Percentiles rank a stretch among this genome's conserved stretches.
phyloP scores from a whole-genome alignment of 2,113 vertebrate genomes.

The Callospermophilus lateralis region DNA sequence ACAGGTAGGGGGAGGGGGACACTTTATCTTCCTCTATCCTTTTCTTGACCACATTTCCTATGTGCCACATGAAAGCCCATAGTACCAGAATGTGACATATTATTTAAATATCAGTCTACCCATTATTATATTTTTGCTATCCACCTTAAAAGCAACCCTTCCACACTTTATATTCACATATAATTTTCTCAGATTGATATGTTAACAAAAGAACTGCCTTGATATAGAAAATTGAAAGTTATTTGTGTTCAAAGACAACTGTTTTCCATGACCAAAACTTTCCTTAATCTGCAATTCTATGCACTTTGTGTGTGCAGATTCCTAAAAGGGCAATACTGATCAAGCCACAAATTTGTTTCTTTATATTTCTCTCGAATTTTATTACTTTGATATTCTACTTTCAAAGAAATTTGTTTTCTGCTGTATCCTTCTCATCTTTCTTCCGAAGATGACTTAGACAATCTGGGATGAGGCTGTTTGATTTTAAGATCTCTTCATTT shows the following conservation, averaged over 20 bases:
- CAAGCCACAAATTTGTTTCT: not conserved
- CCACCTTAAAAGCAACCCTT: not conserved
- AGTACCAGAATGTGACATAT: not conserved
- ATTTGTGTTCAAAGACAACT: not conserved
- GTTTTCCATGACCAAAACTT: not conserved
- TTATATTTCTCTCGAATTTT: not conserved
- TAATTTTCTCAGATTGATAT: not conserved
- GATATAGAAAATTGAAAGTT: not conserved
- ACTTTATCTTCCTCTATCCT: not conserved
- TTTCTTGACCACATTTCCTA: not conserved
- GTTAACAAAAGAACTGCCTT: not conserved
- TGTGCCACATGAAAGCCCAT: not conserved
- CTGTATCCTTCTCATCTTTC: not conserved
- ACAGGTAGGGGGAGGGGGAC: rapidly evolving
- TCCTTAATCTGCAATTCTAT: not conserved
- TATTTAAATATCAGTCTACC: not conserved
- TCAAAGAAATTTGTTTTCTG: not conserved
- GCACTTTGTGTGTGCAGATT: not conserved
- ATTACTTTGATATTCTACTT: not conserved
- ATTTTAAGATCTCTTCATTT: not conserved
- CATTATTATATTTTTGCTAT: not conserved
- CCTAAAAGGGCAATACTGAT: not conserved
- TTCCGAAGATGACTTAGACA: not conserved
- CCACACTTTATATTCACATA: not conserved
- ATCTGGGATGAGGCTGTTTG: not conserved